Conservation (phyloP, 2,113 vertebrate genomes). For the Charina bottae region DNA sequence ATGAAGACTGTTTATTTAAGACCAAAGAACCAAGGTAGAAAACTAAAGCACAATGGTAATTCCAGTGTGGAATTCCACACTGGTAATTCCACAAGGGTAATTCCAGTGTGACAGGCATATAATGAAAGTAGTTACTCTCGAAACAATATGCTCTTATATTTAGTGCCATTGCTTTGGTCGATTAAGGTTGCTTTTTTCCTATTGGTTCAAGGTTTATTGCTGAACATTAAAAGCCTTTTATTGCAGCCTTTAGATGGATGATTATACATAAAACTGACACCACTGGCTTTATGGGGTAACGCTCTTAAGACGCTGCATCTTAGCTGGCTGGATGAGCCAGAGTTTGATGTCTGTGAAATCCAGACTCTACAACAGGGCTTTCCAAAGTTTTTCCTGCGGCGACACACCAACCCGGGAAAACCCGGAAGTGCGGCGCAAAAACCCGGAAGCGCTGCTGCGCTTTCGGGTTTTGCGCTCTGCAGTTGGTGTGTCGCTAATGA, state of each 20-base stretch:
- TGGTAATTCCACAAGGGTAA: constrained; percentile 4
- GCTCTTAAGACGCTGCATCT: constrained; percentile 48
- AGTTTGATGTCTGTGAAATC: constrained; percentile 28
- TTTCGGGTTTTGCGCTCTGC: too few relatives aligned
- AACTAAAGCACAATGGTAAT: rapidly evolving
- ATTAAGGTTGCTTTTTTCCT: constrained; percentile 19
- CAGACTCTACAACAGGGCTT: background rate
- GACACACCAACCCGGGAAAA: too few relatives aligned
- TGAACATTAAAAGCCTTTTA: constrained; percentile 40
- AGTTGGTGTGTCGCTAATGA: too few relatives aligned
- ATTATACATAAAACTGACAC: background rate
- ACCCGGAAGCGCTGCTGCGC: too few relatives aligned
- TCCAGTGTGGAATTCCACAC: background rate
- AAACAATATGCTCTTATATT: constrained; percentile 20
- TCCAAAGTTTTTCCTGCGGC: too few relatives aligned
- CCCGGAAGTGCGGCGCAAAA: too few relatives aligned
- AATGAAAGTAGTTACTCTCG: constrained; percentile 1
- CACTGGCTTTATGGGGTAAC: constrained; percentile 45
- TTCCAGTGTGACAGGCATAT: background rate
- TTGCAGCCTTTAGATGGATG: constrained; percentile 30
- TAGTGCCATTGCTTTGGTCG: background rate
- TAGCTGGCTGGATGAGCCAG: constrained; percentile 46
- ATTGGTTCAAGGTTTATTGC: constrained; percentile 27
- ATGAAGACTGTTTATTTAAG: background rate
- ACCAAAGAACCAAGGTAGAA: background rate